Base-by-base conservation (phyloP, 2,888 invertebrate genomes). In the Pristionchus japonicus region DNA sequence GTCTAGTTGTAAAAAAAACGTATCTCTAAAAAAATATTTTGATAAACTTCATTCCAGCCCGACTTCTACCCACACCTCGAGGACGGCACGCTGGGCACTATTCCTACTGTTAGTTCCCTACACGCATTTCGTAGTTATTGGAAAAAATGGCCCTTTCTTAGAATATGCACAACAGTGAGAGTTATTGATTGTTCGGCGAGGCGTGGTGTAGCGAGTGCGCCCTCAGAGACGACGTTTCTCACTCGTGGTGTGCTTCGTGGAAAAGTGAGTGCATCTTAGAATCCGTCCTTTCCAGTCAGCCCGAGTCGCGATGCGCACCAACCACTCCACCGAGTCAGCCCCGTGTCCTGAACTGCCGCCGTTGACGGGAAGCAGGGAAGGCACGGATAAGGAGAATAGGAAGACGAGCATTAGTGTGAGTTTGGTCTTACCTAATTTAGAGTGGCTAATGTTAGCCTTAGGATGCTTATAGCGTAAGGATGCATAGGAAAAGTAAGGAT, bases 81-180 rank as follows among this genome's bases (percentile, higher is more conserved):
- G 20, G 91, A 91, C 84, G 91, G 91, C 80, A 91, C 91, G 34
- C 86, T 92, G 20, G 91, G 90, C 57, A 91, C 91, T 9, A 91
- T 91, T 85, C 91, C 91, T 17, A 90, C 90, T 52, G 91, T 86
- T 11, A 31, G 70, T n/a, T n/a, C n/a, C n/a, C n/a, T n/a, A n/a
- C n/a, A n/a, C n/a, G n/a, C n/a, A n/a, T n/a, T n/a, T n/a, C n/a
- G n/a, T n/a, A n/a, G n/a, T n/a, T n/a, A n/a, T n/a, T n/a, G n/a
- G n/a, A n/a, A n/a, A n/a, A n/a, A n/a, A n/a, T n/a, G n/a, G n/a
- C n/a, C n/a, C n/a, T n/a, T n/a, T n/a, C n/a, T n/a, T n/a, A n/a
- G n/a, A n/a, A n/a, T n/a, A n/a, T n/a, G n/a, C n/a, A n/a, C n/a
- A n/a, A n/a, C n/a, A n/a, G n/a, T n/a, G n/a, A n/a, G n/a, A n/a